Conservation (phyloP, 1,140 invertebrate species). For the Plectrocnemia conspersa region DNA sequence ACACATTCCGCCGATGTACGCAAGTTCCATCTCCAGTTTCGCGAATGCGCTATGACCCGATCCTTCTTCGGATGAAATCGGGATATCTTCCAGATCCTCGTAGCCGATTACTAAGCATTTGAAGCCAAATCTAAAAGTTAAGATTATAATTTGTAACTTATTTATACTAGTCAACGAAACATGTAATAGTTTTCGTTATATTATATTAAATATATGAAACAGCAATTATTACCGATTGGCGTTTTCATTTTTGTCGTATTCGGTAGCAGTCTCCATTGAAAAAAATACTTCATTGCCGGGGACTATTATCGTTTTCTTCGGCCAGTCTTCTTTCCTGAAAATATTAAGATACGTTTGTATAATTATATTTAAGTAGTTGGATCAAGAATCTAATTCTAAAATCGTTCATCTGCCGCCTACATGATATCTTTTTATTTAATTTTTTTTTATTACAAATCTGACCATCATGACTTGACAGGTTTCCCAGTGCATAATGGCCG, state of each 20-base stretch:
- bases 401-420: too few species aligned
- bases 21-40: constrained; percentile 84
- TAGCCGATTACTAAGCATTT: constrained; percentile 89
- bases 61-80: constrained; percentile 16
- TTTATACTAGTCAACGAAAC: not conserved
- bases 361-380: not conserved
- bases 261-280: constrained; percentile 90
- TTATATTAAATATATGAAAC: constrained; percentile 11
- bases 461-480: too few species aligned
- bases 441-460: too few species aligned
- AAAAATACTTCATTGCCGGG: constrained; percentile 94
- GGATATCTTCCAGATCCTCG: constrained; percentile 63
- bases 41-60: constrained; percentile 59
- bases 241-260: constrained; percentile 91
- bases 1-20: constrained; percentile 88
- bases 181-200: constrained; percentile 24
- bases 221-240: constrained; percentile 51
- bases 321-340: constrained; percentile 73
- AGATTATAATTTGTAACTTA: constrained; percentile 26
- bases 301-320: constrained; percentile 77
- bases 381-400: too few species aligned
- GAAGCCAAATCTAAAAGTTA: constrained; percentile 71
- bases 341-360: constrained; percentile 2
- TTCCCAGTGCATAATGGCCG: too few species aligned
- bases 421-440: too few species aligned